Conservation (phyloP, 2,888 invertebrate species). For the Allygus modestus region DNA sequence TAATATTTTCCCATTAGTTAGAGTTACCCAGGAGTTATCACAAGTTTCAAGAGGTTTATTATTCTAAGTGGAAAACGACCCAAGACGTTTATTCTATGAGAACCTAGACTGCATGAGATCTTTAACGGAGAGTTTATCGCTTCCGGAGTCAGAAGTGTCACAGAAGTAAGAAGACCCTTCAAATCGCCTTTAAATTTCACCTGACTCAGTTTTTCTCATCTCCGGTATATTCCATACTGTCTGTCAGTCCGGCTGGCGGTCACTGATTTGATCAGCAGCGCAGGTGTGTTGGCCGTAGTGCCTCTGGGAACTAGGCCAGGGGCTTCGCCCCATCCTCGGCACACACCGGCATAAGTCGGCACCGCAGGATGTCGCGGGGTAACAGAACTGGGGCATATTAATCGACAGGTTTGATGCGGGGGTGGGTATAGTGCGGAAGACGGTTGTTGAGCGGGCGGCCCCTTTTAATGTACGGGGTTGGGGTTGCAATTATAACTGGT, state of each 20-base stretch:
- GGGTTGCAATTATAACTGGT: too few relatives aligned
- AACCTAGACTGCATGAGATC: too few relatives aligned
- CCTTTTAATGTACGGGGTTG: background rate
- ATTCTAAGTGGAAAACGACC: too few relatives aligned
- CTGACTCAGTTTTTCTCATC: background rate
- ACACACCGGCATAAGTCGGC: background rate
- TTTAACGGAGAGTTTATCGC: too few relatives aligned
- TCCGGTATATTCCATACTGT: background rate
- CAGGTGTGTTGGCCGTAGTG: background rate
- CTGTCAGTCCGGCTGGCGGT: background rate
- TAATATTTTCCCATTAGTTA: too few relatives aligned
- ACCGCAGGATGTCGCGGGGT: background rate
- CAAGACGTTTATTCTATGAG: too few relatives aligned
- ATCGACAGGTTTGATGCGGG: conserved; percentile 37
- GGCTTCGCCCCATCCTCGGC: conserved; percentile 17
- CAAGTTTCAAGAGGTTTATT: too few relatives aligned
- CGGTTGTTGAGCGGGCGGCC: background rate
- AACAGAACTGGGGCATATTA: background rate
- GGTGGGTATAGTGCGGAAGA: conserved; percentile 6
- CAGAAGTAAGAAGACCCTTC: background rate
- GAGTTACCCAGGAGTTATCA: too few relatives aligned
- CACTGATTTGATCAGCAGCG: background rate
- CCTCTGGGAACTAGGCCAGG: conserved; percentile 38
- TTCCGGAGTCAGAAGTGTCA: too few relatives aligned
- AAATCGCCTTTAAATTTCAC: background rate